Evolutionary conservation across 2,888 invertebrate genomes (phyloP), one percentile per base, ranked within the genome.

Genomic region (Cephus sareptanus): DNA sequence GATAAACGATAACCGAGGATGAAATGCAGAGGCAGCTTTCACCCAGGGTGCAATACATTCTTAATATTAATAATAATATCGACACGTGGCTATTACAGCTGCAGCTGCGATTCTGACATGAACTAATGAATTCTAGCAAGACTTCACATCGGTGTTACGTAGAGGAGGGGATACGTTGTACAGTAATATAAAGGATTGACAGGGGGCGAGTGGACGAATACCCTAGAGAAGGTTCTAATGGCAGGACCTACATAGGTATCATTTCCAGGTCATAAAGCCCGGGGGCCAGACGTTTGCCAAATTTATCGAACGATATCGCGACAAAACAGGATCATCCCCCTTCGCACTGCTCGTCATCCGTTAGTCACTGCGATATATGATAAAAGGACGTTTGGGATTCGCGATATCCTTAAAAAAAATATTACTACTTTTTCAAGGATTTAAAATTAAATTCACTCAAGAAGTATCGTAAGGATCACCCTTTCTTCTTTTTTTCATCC

Each of bases 31-130:
- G 56, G 56, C 56, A 56, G 56, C 56, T 56, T 56, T 6, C 23
- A 56, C 56, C 23, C 71, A 71, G 15, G 31, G 31, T 34, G 34
- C 31, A 71, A 71, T 71, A 71, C 30, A 23, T 75, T 78, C 78
- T 80, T 80, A 81, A 82, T 83, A 80, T 83, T 85, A 83, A 85
- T 88, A 86, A 88, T 86, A 86, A 85, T 81, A 86, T 86, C 84
- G 84, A 83, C 82, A 83, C 79, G 78, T 82, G 82, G 83, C 82
- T 79, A 79, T 73, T 82, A 77, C 82, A 84, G 83, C 80, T 86
- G 85, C 82, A 79, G 77, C 81, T 81, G 75, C 82, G 83, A 80
- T 82, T 81, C 79, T 85, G 87, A 87, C 85, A 80, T 69, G 81
- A 85, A 88, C 81, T 87, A 88, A 88, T 87, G 84, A 85, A 85